Evolutionary conservation across 2,797 vertebrate species (phyloP).

Genomic region (Pterois miles): DNA sequence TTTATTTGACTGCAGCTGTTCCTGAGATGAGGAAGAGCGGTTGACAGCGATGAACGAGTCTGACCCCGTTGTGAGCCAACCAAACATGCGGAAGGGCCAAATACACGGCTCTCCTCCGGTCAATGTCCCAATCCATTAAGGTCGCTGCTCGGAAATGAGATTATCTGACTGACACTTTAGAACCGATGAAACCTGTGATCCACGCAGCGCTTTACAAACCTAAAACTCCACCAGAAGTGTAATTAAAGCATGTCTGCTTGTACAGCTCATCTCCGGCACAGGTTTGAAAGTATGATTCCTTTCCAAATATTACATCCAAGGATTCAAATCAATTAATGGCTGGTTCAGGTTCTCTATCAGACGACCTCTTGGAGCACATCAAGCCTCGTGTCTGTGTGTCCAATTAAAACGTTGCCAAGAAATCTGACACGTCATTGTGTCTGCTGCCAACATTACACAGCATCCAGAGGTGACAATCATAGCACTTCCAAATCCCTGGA

Average conservation of each 20-base stretch:
- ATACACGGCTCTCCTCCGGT: conserved; percentile 63
- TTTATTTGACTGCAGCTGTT: conserved; percentile 80
- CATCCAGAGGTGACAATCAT: conserved; percentile 67
- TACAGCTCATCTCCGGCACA: conserved; percentile 1
- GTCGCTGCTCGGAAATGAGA: conserved; percentile 75
- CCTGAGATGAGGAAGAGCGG: conserved; percentile 47
- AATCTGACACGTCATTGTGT: conserved; percentile 46
- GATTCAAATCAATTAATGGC: conserved; percentile 13
- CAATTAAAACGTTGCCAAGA: conserved; percentile 40
- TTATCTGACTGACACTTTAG: conserved; percentile 65
- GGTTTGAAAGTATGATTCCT: not conserved
- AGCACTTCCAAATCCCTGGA: conserved; percentile 57
- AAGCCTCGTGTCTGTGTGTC: conserved; percentile 21
- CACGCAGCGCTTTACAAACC: conserved; percentile 31
- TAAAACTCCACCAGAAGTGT: conserved; percentile 49
- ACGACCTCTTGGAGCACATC: conserved; percentile 33
- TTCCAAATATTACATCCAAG: conserved; percentile 8
- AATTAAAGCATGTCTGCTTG: conserved; percentile 36
- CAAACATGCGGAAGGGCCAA: conserved; percentile 65
- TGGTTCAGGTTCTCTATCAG: conserved; percentile 30
- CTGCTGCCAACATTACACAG: conserved; percentile 28
- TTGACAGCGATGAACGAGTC: conserved; percentile 27
- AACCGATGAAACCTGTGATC: conserved; percentile 51
- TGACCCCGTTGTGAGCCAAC: conserved; percentile 73
- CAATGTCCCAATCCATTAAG: conserved; percentile 64